A percentile compares a stretch with the other conserved stretches of the same genome.
Conservation (phyloP, 2,797 vertebrate species). For the Antrozous pallidus region DNA sequence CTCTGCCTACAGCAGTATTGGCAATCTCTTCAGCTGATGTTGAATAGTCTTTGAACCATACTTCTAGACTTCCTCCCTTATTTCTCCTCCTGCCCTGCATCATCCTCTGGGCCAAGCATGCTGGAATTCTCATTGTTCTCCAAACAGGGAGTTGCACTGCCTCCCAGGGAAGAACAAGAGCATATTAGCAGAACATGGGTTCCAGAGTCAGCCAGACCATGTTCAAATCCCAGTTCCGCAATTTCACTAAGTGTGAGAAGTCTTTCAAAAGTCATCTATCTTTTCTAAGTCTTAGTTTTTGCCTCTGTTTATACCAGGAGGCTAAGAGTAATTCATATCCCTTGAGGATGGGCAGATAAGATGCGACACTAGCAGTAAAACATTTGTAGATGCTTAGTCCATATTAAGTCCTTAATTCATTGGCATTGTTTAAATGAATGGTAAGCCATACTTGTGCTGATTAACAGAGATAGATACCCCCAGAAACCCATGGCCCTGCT, state of each 20-base stretch:
- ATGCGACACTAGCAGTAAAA: not conserved
- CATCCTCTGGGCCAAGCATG: not conserved
- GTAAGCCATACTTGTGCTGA: not conserved
- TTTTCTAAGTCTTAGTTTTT: constrained; percentile 3
- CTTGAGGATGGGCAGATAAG: not conserved
- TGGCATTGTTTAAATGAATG: not conserved
- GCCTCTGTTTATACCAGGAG: not conserved
- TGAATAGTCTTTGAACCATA: not conserved
- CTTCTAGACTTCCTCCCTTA: not conserved
- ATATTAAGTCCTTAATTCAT: not conserved
- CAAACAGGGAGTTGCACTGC: not conserved
- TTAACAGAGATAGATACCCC: not conserved
- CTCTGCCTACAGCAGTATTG: not conserved
- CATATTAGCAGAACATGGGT: not conserved
- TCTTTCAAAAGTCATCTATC: not conserved
- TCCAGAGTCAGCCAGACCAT: not conserved
- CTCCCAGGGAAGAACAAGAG: not conserved
- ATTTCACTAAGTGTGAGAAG: not conserved
- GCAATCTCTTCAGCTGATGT: not conserved
- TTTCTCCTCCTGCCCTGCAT: not conserved
- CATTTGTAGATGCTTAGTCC: not conserved
- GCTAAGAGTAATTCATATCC: not conserved
- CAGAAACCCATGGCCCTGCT: not conserved
- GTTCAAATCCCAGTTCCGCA: not conserved
- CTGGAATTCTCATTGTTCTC: not conserved